Conservation (phyloP, 2,797 vertebrate species). For the Melanotaenia pygmaea region DNA sequence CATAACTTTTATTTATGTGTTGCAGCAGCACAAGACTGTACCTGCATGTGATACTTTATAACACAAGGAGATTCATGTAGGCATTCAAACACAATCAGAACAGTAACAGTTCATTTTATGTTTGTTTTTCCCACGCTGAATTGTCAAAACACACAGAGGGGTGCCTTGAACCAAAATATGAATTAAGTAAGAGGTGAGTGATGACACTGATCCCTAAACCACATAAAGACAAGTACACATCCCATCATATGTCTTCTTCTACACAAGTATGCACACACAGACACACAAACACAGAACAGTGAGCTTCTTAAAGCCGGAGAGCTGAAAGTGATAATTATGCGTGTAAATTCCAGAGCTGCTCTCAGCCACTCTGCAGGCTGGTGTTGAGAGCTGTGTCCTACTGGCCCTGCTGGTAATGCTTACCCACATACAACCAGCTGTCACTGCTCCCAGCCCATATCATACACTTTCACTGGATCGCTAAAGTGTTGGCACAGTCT, state of each 20-base stretch:
- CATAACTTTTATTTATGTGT: slow-evolving; percentile 26
- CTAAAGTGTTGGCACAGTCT: slow-evolving; percentile 36
- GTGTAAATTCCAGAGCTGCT: slow-evolving; percentile 75
- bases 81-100: slow-evolving; percentile 59
- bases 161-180: slow-evolving; percentile 71
- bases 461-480: slow-evolving; percentile 46
- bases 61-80: slow-evolving; percentile 42
- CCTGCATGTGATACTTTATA: slow-evolving; percentile 44
- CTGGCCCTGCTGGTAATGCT: slow-evolving; percentile 50
- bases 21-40: slow-evolving; percentile 42
- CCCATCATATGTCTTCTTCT: slow-evolving; percentile 30
- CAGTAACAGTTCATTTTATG: slow-evolving; percentile 43
- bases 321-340: slow-evolving; percentile 77
- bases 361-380: slow-evolving; percentile 60
- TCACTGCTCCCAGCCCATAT: slow-evolving; percentile 36
- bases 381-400: slow-evolving; percentile 71
- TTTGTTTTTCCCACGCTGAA: slow-evolving; percentile 74
- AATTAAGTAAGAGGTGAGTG: slow-evolving; percentile 72
- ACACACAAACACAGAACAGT: slow-evolving; percentile 29
- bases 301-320: slow-evolving; percentile 63
- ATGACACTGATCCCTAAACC: slow-evolving; percentile 65
- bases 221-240: slow-evolving; percentile 63
- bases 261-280: background rate
- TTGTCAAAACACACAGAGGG: slow-evolving; percentile 72
- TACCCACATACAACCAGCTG: slow-evolving; percentile 59